phyloP scores from a whole-genome alignment of 2,113 vertebrate genomes.

The Takifugu flavidus region DNA sequence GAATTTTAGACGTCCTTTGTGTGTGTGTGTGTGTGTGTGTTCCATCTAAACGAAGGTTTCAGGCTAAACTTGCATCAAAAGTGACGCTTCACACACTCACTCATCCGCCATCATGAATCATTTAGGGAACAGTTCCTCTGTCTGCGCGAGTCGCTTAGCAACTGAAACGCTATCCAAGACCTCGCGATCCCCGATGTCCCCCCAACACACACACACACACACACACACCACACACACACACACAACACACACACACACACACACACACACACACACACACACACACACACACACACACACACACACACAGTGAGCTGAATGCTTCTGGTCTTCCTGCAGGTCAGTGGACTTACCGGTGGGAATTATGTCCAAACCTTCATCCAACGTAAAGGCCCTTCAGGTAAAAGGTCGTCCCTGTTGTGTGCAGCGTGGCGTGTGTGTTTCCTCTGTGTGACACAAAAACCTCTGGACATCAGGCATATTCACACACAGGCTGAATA shows the following conservation, averaged over 20 bases:
- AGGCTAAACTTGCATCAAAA: too few relatives aligned
- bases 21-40: too few relatives aligned
- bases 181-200: conserved; percentile 61
- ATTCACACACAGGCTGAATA: neutral
- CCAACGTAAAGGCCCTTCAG: conserved; percentile 96
- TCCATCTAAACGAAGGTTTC: too few relatives aligned
- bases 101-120: conserved; percentile 81
- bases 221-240: conserved; percentile 10
- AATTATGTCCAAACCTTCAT: conserved; percentile 92
- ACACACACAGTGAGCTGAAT: conserved; percentile 35
- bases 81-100: neutral
- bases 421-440: neutral
- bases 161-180: conserved; percentile 83
- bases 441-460: neutral
- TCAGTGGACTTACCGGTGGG: conserved; percentile 54
- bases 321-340: conserved; percentile 61
- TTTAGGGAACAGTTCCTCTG: conserved; percentile 80
- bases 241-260: conserved; percentile 1
- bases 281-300: conserved; percentile 12
- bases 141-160: conserved; percentile 81
- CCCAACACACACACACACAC: conserved; percentile 2
- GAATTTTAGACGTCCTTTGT: too few relatives aligned
- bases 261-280: conserved; percentile 13
- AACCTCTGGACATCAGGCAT: neutral
- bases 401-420: conserved; percentile 72